Evolutionary conservation across 2,113 vertebrate genomes (phyloP), one percentile per base, ranked within the genome.

Genomic region (Chlorodrepanis virens): DNA sequence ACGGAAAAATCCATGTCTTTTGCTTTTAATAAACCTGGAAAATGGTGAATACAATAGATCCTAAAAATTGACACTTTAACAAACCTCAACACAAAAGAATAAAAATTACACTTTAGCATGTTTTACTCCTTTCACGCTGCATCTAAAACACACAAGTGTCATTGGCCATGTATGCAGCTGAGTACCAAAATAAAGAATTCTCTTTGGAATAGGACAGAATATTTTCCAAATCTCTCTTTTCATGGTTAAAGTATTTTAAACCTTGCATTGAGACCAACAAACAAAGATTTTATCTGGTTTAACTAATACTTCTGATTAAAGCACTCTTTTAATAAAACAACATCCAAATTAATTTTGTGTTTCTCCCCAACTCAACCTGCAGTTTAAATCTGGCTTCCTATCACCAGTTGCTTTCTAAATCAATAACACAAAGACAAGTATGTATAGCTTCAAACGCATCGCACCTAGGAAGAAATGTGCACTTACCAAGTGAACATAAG

Each of bases 401-500:
- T 53, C 42, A 33, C 31, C 19, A 33, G 29, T 20, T 21, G 1
- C 71, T 71, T 76, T 87, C 68, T 70, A 33, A 71, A 35, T 17
- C 56, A 19, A 1, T 31, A 61, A 25, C 37, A 54, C 54, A 72
- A 92, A 63, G 21, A 22, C 6, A 64, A 69, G 49, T 13, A 33
- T 9, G 18, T 40, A 14, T 12, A 25, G 28, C 40, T 80, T 65
- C 52, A 72, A 85, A 84, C 10, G 74, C 3, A 35, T 49, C 6
- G 4, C 35, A 49, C 6, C 5, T 11, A 82, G 53, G 31, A 79
- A 83, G 88, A 76, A 65, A 35, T 3, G 2, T 20, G 40, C 54
- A 98, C 99, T 99, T 95, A 99, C 99, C 98, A 99, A 97, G 92
- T 99, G 99, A 95, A 99, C 99, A 8, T 99, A 99, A 96, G 99